Conservation (phyloP, 2,113 vertebrate species). For the Chlorodrepanis virens region DNA sequence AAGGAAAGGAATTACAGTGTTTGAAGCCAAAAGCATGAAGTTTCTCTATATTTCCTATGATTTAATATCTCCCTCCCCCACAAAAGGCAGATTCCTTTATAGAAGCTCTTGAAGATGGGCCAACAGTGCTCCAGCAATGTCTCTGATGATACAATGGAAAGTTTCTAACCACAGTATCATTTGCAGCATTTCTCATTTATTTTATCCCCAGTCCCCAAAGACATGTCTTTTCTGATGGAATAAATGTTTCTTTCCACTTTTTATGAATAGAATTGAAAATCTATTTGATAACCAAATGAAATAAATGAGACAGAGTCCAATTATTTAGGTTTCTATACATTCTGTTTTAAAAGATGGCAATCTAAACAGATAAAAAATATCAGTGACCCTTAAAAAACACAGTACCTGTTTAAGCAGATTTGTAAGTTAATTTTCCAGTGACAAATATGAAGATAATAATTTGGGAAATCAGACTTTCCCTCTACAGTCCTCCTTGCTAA, state of each 20-base stretch:
- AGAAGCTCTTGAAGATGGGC: background rate
- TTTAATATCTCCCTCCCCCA: conserved; percentile 3
- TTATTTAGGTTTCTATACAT: background rate
- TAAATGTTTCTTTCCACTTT: background rate
- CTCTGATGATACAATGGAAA: background rate
- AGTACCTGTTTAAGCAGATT: background rate
- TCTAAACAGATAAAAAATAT: background rate
- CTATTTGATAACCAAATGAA: background rate
- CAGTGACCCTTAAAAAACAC: background rate
- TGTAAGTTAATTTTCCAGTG: background rate
- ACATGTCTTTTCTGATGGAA: background rate
- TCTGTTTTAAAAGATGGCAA: background rate
- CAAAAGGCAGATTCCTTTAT: background rate
- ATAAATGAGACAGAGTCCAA: background rate
- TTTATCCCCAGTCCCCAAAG: background rate
- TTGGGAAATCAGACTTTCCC: background rate
- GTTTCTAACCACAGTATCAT: background rate
- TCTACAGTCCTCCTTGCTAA: background rate
- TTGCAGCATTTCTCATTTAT: background rate
- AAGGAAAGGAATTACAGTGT: background rate
- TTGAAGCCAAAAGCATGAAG: conserved; percentile 9
- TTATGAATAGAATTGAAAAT: background rate
- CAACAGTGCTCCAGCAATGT: background rate
- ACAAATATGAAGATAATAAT: background rate
- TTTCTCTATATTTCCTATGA: conserved; percentile 44